phyloP scores from a whole-genome alignment of 1,140 invertebrate species.

The Drosophila burlai region DNA sequence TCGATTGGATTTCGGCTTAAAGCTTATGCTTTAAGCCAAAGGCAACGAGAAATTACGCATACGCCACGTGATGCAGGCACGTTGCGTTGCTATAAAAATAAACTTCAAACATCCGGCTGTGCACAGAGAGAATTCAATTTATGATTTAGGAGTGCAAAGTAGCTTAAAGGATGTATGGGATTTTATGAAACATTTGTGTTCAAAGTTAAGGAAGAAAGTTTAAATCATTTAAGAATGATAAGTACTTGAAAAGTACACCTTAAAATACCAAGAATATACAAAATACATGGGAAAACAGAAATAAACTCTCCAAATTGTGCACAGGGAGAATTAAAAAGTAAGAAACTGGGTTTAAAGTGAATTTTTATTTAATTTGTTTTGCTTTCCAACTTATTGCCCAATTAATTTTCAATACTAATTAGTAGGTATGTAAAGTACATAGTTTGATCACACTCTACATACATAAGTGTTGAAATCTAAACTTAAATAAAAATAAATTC shows the following conservation, averaged over 20 bases:
- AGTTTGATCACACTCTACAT: too few relatives aligned
- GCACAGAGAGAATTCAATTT: slow-evolving; percentile 15
- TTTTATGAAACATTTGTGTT: not conserved
- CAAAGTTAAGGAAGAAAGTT: not conserved
- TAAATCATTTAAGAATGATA: slow-evolving; percentile 12
- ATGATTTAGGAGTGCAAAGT: not conserved
- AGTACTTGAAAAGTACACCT: slow-evolving; percentile 17
- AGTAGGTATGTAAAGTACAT: too few relatives aligned
- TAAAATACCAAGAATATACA: not conserved
- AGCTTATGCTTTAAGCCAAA: slow-evolving; percentile 37
- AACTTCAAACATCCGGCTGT: slow-evolving; percentile 43
- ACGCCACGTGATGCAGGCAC: slow-evolving; percentile 45
- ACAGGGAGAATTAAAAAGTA: not conserved
- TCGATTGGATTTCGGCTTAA: slow-evolving; percentile 67
- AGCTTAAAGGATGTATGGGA: not conserved
- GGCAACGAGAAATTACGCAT: slow-evolving; percentile 42
- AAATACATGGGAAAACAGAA: not conserved
- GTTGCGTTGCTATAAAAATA: slow-evolving; percentile 32
- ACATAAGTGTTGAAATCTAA: too few relatives aligned
- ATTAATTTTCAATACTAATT: too few relatives aligned
- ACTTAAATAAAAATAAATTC: too few relatives aligned
- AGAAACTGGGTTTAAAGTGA: too few relatives aligned
- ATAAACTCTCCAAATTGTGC: not conserved
- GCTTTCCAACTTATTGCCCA: too few relatives aligned
- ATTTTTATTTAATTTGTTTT: too few relatives aligned